These are phyloP conservation scores for Habrosyne pyritoides DNA, from an alignment of 2,888 invertebrate species.

Conservation along the genomic window DNA sequence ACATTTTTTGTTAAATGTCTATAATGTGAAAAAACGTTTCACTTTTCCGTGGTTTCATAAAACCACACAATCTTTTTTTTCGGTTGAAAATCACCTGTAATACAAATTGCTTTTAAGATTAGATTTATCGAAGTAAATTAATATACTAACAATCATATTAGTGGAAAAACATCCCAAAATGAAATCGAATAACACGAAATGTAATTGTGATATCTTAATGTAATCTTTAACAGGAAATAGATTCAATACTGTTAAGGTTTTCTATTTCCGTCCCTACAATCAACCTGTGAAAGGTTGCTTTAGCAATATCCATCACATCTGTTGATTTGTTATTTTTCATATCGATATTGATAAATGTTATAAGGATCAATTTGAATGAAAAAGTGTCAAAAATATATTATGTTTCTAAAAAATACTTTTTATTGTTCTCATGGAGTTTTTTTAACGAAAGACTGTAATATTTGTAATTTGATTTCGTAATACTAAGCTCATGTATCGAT, in stretches of 20 bases:
- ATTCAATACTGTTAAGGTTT: slow-evolving; percentile 43
- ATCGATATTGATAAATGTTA: background rate
- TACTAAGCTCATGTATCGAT: background rate
- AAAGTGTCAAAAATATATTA: too few relatives aligned
- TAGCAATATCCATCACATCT: background rate
- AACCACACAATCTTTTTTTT: too few relatives aligned
- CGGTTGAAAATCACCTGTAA: too few relatives aligned
- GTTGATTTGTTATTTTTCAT: background rate
- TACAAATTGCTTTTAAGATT: background rate
- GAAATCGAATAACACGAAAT: background rate
- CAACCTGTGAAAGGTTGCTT: slow-evolving; percentile 26
- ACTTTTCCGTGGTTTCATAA: too few relatives aligned
- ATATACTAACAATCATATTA: background rate
- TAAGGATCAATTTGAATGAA: background rate
- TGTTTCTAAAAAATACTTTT: too few relatives aligned
- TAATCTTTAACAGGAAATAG: slow-evolving; percentile 39
- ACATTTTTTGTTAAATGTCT: too few relatives aligned
- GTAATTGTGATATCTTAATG: slow-evolving; percentile 16
- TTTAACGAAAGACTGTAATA: too few relatives aligned
- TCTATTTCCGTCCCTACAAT: slow-evolving; percentile 42
- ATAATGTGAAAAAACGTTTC: too few relatives aligned
- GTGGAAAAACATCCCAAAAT: background rate
- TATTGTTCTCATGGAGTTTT: too few relatives aligned
- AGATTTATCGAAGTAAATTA: background rate
- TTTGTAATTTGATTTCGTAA: too few relatives aligned